Percentiles rank a stretch among this genome's conserved stretches.
These are phyloP conservation scores for Muschampia plurimacula DNA, from an alignment of 2,888 invertebrate genomes.

Conservation along the genomic window DNA sequence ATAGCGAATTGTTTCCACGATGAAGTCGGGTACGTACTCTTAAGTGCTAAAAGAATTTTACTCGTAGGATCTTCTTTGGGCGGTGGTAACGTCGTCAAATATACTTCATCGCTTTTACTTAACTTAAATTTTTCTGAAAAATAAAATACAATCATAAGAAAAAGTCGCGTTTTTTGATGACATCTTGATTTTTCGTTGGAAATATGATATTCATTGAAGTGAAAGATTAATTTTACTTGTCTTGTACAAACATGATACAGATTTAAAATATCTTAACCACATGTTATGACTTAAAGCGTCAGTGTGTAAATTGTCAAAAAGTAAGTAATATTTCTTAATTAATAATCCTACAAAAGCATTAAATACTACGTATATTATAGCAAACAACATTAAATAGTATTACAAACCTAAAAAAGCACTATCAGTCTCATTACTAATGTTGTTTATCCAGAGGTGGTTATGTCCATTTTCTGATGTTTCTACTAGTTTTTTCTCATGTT, in stretches of 20 bases:
- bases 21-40: constrained; percentile 76
- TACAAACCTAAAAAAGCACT: constrained; percentile 65
- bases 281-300: too few relatives aligned
- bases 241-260: too few relatives aligned
- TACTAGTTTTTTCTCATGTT: constrained; percentile 63
- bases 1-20: constrained; percentile 75
- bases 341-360: too few relatives aligned
- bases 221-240: too few relatives aligned
- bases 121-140: constrained; percentile 60
- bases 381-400: not conserved
- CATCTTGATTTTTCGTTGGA: too few relatives aligned
- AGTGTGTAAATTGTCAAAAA: too few relatives aligned
- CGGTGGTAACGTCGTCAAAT: constrained; percentile 68
- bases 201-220: too few relatives aligned
- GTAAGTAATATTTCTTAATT: too few relatives aligned
- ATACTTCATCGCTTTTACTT: constrained; percentile 63
- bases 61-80: constrained; percentile 74
- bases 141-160: not conserved
- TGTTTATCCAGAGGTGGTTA: constrained; percentile 63
- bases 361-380: too few relatives aligned
- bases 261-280: too few relatives aligned
- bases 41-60: constrained; percentile 72
- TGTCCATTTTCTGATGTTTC: constrained; percentile 68
- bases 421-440: constrained; percentile 66
- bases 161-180: too few relatives aligned